Conservation (phyloP, 2,113 vertebrate species). For the Pimephales promelas region DNA sequence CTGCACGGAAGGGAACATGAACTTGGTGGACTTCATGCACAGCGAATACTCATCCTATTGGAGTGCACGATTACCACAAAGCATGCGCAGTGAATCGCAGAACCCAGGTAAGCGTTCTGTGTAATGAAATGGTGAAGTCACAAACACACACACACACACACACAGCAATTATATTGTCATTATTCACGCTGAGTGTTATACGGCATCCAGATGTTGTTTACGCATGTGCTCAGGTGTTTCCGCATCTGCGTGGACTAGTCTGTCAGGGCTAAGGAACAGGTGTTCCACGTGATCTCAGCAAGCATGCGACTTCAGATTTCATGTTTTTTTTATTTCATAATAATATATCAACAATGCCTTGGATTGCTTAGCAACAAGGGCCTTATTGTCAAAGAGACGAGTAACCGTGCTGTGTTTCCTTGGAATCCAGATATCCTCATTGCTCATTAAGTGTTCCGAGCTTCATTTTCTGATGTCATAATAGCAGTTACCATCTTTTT, state of each 20-base stretch:
- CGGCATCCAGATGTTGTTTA: slow-evolving; percentile 4
- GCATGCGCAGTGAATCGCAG: slow-evolving; percentile 18
- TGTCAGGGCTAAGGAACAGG: slow-evolving; percentile 23
- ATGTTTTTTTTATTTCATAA: slow-evolving; percentile 9
- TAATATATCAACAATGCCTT: not conserved
- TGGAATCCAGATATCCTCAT: slow-evolving; percentile 35
- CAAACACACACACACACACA: not conserved
- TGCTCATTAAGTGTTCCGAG: slow-evolving; percentile 38
- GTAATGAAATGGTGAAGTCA: not conserved
- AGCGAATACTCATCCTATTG: slow-evolving; percentile 28
- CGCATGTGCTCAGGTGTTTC: slow-evolving; percentile 23
- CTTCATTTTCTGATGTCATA: slow-evolving; percentile 31
- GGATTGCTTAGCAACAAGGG: slow-evolving; percentile 28
- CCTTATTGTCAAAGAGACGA: slow-evolving; percentile 1
- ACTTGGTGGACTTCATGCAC: slow-evolving; percentile 54
- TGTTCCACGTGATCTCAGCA: slow-evolving; percentile 12
- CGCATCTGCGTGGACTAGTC: slow-evolving; percentile 1
- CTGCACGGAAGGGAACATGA: slow-evolving; percentile 63
- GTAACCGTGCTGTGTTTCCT: slow-evolving; percentile 33
- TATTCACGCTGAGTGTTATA: not conserved
- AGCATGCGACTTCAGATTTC: not conserved
- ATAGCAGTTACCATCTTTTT: slow-evolving; percentile 22
- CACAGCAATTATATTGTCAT: not conserved
- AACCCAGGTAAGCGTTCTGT: slow-evolving; percentile 43
- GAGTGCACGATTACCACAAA: slow-evolving; percentile 23